Evolutionary conservation across 2,797 vertebrate genomes (phyloP).

Genomic region (Notolepis coatsorum): DNA sequence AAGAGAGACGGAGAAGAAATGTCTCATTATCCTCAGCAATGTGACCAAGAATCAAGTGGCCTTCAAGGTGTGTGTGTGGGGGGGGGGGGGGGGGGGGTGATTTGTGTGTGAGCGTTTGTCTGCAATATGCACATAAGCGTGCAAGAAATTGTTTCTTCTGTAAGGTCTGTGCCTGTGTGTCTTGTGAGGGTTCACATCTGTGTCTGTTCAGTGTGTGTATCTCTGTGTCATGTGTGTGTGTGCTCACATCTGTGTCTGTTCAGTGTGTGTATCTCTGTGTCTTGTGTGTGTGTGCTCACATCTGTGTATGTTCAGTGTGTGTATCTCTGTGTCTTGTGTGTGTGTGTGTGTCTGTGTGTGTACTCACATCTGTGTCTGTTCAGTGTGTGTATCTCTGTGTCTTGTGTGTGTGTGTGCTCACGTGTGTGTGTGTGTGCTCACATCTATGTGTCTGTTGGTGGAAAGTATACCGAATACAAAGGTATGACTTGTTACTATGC

Average conservation of each 20-base stretch:
- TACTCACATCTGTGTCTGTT: background rate
- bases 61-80: slow-evolving; percentile 89
- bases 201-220: slow-evolving; percentile 59
- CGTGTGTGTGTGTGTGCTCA: background rate
- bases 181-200: too few relatives aligned
- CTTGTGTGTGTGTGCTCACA: background rate
- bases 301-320: background rate
- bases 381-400: background rate
- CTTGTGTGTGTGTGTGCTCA: background rate
- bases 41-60: slow-evolving; percentile 95
- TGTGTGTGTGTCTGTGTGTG: background rate
- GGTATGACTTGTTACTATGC: too few relatives aligned
- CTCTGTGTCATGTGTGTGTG: background rate
- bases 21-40: slow-evolving; percentile 93
- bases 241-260: background rate
- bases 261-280: background rate
- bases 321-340: background rate
- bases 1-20: slow-evolving; percentile 92
- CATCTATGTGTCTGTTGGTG: too few relatives aligned
- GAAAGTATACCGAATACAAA: too few relatives aligned
- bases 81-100: too few relatives aligned
- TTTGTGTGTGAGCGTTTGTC: background rate
- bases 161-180: too few relatives aligned
- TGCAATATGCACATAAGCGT: background rate
- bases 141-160: too few relatives aligned